Evolutionary conservation across 1,140 invertebrate genomes (phyloP).

Genomic region (Battus philenor): DNA sequence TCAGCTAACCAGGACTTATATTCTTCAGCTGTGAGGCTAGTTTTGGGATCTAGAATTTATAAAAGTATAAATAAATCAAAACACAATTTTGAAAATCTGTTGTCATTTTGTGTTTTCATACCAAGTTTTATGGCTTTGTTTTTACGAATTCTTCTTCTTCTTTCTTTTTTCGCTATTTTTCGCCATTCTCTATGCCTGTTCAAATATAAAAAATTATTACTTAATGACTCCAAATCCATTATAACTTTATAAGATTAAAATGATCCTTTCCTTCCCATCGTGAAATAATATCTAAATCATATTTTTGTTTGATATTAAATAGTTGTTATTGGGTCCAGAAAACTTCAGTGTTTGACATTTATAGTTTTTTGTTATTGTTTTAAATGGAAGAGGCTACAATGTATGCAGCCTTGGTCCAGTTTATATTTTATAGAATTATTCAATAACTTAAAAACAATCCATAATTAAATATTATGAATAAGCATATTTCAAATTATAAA

Average conservation of each 20-base stretch:
- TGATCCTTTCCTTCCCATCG: constrained; percentile 22
- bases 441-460: no score
- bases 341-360: no score
- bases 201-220: constrained; percentile 15
- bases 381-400: no score
- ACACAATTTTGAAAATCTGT: neutral
- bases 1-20: constrained; percentile 57
- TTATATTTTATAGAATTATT: no score
- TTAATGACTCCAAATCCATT: constrained; percentile 11
- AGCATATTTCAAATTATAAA: no score
- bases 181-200: constrained; percentile 78
- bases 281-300: constrained; percentile 2
- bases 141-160: constrained; percentile 76
- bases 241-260: constrained; percentile 4
- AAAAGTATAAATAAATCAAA: constrained; percentile 7
- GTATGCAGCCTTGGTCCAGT: no score
- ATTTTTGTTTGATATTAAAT: no score
- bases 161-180: constrained; percentile 78
- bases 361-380: no score
- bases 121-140: constrained; percentile 61
- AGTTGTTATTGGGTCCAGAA: no score
- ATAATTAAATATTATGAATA: no score
- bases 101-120: constrained; percentile 19
- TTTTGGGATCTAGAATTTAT: constrained; percentile 32
- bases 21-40: constrained; percentile 35